Percentiles rank a stretch among this genome's conserved stretches.
These are phyloP conservation scores for Antechinus flavipes DNA, from an alignment of 2,113 vertebrate species.

Conservation along the genomic window DNA sequence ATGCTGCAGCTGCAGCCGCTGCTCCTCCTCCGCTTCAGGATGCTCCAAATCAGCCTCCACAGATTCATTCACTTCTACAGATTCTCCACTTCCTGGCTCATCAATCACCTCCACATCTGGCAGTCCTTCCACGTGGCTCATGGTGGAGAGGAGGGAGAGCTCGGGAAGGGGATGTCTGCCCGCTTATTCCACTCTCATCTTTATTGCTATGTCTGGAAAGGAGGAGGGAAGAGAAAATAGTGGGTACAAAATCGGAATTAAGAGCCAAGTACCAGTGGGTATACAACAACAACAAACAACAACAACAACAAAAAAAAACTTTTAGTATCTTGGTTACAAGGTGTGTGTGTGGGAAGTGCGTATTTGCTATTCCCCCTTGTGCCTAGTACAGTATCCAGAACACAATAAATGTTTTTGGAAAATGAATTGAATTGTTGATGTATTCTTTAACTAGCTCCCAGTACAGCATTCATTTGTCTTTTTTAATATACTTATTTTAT, in stretches of 20 bases:
- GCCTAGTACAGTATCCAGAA: neutral
- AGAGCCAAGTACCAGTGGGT: neutral
- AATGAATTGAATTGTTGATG: neutral
- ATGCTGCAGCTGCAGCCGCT: constrained; percentile 47
- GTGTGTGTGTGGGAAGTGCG: fast-evolving
- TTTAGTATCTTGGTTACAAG: neutral
- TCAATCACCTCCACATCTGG: constrained; percentile 85
- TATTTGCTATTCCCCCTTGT: neutral
- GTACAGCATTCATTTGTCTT: neutral
- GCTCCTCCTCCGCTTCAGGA: constrained; percentile 84
- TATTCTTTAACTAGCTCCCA: neutral
- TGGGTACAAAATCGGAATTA: neutral
- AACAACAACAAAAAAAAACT: too few species aligned
- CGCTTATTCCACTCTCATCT: constrained; percentile 86
- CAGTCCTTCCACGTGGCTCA: constrained; percentile 90
- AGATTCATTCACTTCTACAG: constrained; percentile 88
- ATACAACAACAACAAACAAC: neutral
- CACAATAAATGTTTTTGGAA: neutral
- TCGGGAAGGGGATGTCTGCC: constrained; percentile 72
- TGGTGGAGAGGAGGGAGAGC: constrained; percentile 80
- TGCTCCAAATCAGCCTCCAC: constrained; percentile 90
- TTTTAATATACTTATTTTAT: neutral
- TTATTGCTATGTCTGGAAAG: constrained; percentile 79
- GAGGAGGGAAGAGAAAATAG: constrained; percentile 26
- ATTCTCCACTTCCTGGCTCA: constrained; percentile 84